Base-by-base conservation (phyloP, 23 tunicate species). In the Clavelina lepadiformis region DNA sequence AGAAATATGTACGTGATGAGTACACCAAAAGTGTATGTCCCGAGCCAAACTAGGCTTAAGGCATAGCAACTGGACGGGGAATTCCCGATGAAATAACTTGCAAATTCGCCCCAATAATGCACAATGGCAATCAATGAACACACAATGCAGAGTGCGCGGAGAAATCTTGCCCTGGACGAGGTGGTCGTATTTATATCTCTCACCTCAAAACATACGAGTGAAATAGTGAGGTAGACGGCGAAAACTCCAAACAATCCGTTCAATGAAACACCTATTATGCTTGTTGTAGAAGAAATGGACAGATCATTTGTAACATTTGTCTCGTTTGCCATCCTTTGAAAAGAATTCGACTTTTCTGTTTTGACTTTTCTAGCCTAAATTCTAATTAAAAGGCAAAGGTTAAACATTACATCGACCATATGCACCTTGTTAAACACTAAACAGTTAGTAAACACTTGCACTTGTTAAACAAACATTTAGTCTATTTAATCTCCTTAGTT, bases 21-120 rank as follows among this genome's bases (percentile, higher is more conserved):
- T 21, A 78, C 26, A 8, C 76, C 84, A 5, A 78, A 50, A 4
- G 84, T 51, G 51, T 78, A 78, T 1, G 84, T 78, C 24, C 31
- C 46, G 8, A 78, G 84, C 84, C 84, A 78, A 26, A 78, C 3
- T 1, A 57, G 24, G 7, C 69, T 68, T 31, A 78, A 58, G 18
- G 61, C 69, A 19, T 33, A 34, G 46, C 84, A 78, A 4, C 26
- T 38, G 28, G 50, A 4, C 21, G 38, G 21, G 1, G 31, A 24
- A 36, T 34, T 51, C 1, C 33, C 21, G 2, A 52, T 29, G 24
- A 75, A 75, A 35, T 34, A 49, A 34, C 63, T 51, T 3, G 52
- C 15, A 32, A 63, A 7, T 5, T 25, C 71, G 11, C 21, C 35
- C 51, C 71, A 63, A 51, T 62, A 66, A 37, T 75, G 81, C 28